Evolutionary conservation across 2,113 vertebrate genomes (phyloP), one percentile per base, ranked within the genome.

Genomic region (Coturnix japonica): DNA sequence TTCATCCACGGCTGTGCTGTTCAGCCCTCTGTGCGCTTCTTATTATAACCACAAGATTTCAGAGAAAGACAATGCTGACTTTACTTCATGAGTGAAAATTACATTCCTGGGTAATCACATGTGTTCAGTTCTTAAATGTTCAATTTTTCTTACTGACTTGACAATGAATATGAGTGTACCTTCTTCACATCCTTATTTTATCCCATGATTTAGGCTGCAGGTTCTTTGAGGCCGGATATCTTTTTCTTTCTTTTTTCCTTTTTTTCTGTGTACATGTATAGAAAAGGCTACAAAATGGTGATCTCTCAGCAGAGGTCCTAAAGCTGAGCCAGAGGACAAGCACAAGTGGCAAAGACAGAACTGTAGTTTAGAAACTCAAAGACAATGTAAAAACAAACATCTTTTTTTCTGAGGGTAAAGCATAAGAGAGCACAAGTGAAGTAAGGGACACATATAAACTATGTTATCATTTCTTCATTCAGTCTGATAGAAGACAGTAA

Each of bases 21-120:
- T 53, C 51, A 53, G 51, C 16, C 31, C 35, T 74, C 8, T 0
- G 0, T 51, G 63, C 5, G 0, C 10, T 70, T 59, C 31, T 26
- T 75, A 4, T 4, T 14, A 30, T 23, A 70, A 61, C 19, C 20
- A 19, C 33, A 49, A 8, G 57, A 56, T 16, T 6, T 3, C 56
- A 49, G 3, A 43, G 41, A 10, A 85, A 44, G 35, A 28, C 20
- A 22, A 23, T 53, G 28, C 12, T 66, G 19, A 30, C 11, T 56
- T 12, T 4, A 30, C 11, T 56, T 12, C 5, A 3, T 28, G 25
- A 39, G 22, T 15, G 25, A 41, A 67, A 41, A 46, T 16, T 17
- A 78, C 25, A 37, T 7, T 31, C 22, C 12, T 64, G 47, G n/a
- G 53, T 53, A 53, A 19, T n/a, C 19, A 7, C 39, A 28, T 41